These are phyloP conservation scores for Tuta absoluta DNA, from an alignment of 2,888 invertebrate genomes.

Conservation along the genomic window DNA sequence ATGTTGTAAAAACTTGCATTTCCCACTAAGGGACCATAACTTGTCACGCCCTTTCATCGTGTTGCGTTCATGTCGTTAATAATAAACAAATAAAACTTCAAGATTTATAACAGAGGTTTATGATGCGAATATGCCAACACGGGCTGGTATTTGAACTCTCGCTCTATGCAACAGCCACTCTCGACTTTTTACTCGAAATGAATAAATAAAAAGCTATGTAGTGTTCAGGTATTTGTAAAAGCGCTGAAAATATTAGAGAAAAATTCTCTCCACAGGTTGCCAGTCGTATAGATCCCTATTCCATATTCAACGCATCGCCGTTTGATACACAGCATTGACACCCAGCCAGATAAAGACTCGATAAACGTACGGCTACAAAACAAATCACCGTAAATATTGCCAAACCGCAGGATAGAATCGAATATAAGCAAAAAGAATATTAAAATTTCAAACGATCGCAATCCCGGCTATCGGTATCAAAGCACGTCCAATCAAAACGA, in stretches of 20 bases:
- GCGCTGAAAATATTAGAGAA: slow-evolving; percentile 16
- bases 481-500: slow-evolving; percentile 80
- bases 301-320: slow-evolving; percentile 27
- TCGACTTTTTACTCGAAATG: neutral
- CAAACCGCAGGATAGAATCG: slow-evolving; percentile 71
- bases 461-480: slow-evolving; percentile 78
- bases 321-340: slow-evolving; percentile 29
- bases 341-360: slow-evolving; percentile 45
- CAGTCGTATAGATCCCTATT: slow-evolving; percentile 21
- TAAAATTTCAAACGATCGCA: slow-evolving; percentile 72
- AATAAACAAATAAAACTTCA: neutral
- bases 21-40: neutral
- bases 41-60: neutral
- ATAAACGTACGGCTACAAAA: slow-evolving; percentile 63
- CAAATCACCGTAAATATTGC: slow-evolving; percentile 69
- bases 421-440: slow-evolving; percentile 74
- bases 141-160: neutral
- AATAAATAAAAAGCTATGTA: slow-evolving; percentile 1
- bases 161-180: slow-evolving; percentile 7
- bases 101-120: slow-evolving; percentile 3
- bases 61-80: neutral
- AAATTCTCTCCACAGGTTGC: slow-evolving; percentile 24
- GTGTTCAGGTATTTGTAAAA: slow-evolving; percentile 3
- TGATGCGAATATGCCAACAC: slow-evolving; percentile 3
- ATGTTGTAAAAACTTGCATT: no score